Evolutionary conservation across 2,888 invertebrate genomes (phyloP), one percentile per base, ranked within the genome.

Genomic region (Stramonita haemastoma): DNA sequence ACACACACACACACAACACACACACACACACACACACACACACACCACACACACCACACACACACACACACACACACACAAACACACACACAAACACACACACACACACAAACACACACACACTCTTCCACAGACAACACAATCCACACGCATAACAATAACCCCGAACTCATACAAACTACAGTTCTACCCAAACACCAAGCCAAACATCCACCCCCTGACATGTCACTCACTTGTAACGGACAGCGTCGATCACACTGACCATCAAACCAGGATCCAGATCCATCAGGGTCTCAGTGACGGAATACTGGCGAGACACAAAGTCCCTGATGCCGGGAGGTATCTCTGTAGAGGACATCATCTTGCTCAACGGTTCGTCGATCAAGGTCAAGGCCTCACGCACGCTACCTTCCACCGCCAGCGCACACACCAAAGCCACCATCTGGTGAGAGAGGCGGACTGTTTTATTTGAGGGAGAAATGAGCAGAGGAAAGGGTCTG

Each of bases 241-340:
- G 92, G 11, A 94, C 93, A 89, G 94, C 94, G 92, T 95, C 94
- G 70, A 95, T 94, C 1, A 94, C 87, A 88, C 93, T 92, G 77
- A 95, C 94, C 13, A 94, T 92, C 26, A 93, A 91, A 8, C 93
- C 92, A 32, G 94, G 94, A 86, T 95, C 94, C 19, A 94, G 89
- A 89, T 95, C 95, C 93, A 94, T 94, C 81, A 95, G 90, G 11
- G 94, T 93, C 83, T 92, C 91, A 19, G 90, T 88, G 29, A 84
- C 89, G 13, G 92, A 91, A 91, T 93, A 94, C 91, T 94, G 93
- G 34, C 89, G 87, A 46, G 87, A 60, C 36, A 93, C 93, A 92
- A 92, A 94, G 57, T 92, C 89, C 46, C 91, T 32, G 17, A 95
- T 79, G 19, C 89, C 91, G 0, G 84, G 89, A 0, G 89, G 84